These are phyloP conservation scores for Etheostoma cragini DNA, from an alignment of 2,113 vertebrate species.

Conservation along the genomic window DNA sequence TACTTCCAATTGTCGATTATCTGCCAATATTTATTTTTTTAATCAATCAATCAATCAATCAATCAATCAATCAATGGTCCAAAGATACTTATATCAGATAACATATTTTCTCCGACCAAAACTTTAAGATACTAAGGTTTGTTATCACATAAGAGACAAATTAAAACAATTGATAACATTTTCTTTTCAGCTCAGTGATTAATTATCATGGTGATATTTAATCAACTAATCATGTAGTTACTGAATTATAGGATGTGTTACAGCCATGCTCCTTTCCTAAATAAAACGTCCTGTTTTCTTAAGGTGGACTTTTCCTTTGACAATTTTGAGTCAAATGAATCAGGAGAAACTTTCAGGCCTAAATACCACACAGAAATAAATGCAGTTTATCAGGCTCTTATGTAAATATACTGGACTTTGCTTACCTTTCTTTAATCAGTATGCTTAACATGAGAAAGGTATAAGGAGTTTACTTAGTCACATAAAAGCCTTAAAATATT, in stretches of 20 bases:
- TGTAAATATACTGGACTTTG: slow-evolving; percentile 37
- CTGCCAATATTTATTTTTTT: not conserved
- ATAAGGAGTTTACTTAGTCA: slow-evolving; percentile 38
- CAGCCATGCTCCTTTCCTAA: not conserved
- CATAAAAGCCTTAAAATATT: slow-evolving; percentile 3
- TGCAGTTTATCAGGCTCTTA: slow-evolving; percentile 22
- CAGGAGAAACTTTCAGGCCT: not conserved
- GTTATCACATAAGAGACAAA: not conserved
- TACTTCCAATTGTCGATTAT: not conserved
- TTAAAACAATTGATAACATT: not conserved
- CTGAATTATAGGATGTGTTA: not conserved
- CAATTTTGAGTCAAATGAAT: slow-evolving; percentile 5
- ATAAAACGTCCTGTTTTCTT: not conserved
- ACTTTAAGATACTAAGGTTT: not conserved
- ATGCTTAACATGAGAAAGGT: slow-evolving; percentile 55
- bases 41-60: no score
- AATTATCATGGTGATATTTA: not conserved
- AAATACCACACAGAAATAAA: slow-evolving; percentile 24
- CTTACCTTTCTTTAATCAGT: slow-evolving; percentile 62
- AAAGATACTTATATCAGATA: not conserved
- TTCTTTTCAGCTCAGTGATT: not conserved
- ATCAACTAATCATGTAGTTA: not conserved
- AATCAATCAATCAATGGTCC: not conserved
- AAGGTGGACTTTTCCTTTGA: slow-evolving; percentile 60
- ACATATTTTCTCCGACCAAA: not conserved